These are phyloP conservation scores for Bellardia bayeri DNA, from an alignment of 2,888 invertebrate genomes.

Conservation along the genomic window DNA sequence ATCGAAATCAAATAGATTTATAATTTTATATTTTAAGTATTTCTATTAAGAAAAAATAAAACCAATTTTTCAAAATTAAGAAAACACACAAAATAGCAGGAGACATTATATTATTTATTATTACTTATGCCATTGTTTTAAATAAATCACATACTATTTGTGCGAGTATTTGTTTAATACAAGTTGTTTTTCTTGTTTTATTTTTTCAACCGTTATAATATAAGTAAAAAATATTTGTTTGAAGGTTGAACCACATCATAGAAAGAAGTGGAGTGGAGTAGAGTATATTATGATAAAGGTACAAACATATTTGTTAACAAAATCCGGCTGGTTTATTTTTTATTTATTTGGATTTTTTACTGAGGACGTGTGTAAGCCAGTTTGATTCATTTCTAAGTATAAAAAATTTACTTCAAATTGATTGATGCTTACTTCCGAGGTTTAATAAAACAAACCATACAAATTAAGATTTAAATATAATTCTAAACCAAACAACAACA, in stretches of 20 bases:
- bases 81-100: conserved; percentile 4
- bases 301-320: conserved; percentile 22
- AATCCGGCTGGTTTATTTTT: conserved; percentile 3
- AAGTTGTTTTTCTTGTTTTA: conserved; percentile 53
- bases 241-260: conserved; percentile 58
- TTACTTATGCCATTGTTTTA: conserved; percentile 26
- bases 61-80: conserved; percentile 13
- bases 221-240: conserved; percentile 43
- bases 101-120: neutral
- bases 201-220: conserved; percentile 60
- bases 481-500: neutral
- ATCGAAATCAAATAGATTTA: neutral
- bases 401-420: conserved; percentile 33
- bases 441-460: conserved; percentile 24
- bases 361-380: conserved; percentile 43
- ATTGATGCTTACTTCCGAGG: conserved; percentile 55
- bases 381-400: conserved; percentile 49
- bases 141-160: conserved; percentile 52
- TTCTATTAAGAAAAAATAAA: neutral
- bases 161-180: conserved; percentile 6
- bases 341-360: neutral
- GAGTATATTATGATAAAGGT: neutral
- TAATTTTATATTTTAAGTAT: neutral
- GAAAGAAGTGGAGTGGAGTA: neutral
- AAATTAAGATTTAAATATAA: conserved; percentile 3